phyloP scores from a whole-genome alignment of 2,797 vertebrate genomes.

The Linurgus olivaceus region DNA sequence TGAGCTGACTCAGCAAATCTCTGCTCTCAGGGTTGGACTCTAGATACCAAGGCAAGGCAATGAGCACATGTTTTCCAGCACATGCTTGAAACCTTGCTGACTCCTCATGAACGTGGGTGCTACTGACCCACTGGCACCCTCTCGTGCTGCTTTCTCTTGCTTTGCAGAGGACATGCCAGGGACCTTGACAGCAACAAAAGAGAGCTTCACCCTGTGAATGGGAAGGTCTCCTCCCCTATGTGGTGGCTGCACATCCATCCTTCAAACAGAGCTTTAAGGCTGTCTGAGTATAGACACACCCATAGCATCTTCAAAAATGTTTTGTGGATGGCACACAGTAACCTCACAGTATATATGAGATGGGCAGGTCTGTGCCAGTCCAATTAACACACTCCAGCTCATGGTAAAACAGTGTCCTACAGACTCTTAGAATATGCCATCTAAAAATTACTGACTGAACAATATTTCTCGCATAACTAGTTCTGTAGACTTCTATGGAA shows the following conservation, averaged over 20 bases:
- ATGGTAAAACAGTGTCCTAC: not conserved
- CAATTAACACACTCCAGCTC: not conserved
- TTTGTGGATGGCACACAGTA: not conserved
- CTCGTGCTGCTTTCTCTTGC: not conserved
- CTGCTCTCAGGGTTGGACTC: not conserved
- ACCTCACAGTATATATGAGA: not conserved
- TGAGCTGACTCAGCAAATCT: not conserved
- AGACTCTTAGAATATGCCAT: not conserved
- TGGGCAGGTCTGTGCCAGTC: not conserved
- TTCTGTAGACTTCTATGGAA: not conserved
- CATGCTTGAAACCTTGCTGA: rapidly evolving
- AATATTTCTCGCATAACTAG: not conserved
- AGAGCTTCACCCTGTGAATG: not conserved
- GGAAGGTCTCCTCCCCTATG: not conserved
- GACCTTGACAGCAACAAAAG: not conserved
- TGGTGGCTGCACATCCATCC: not conserved
- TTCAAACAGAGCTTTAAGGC: not conserved
- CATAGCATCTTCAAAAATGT: not conserved
- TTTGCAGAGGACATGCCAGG: not conserved
- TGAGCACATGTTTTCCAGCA: rapidly evolving
- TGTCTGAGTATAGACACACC: not conserved
- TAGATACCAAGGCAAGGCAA: not conserved
- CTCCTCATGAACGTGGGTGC: rapidly evolving
- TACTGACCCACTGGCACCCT: not conserved
- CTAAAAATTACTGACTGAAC: not conserved